Conservation (phyloP, 2,888 invertebrate genomes). For the Piscicola geometra region DNA sequence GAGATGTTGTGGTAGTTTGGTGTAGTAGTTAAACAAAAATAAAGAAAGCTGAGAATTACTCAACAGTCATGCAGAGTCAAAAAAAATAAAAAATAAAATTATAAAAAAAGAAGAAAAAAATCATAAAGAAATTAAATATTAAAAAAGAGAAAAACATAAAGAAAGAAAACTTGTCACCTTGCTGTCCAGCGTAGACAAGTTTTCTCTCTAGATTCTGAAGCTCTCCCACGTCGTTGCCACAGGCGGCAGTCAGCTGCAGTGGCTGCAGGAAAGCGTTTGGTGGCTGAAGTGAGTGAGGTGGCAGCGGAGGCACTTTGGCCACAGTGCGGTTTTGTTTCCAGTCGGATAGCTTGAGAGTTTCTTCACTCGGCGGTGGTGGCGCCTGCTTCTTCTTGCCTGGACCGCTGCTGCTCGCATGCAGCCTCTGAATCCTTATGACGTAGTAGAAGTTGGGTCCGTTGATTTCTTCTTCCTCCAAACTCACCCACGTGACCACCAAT, state of each 20-base stretch:
- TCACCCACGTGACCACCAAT: background rate
- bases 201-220: background rate
- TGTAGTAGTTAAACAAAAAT: too few relatives aligned
- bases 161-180: background rate
- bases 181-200: background rate
- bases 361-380: background rate
- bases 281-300: too few relatives aligned
- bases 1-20: too few relatives aligned
- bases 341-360: background rate
- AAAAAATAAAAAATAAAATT: too few relatives aligned
- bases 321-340: background rate
- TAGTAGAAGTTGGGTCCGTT: conserved; percentile 10
- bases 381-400: background rate
- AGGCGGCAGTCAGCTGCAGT: background rate
- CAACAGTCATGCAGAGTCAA: too few relatives aligned
- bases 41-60: too few relatives aligned
- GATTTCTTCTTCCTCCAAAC: background rate
- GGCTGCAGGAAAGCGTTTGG: background rate
- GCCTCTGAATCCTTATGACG: background rate
- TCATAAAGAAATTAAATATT: too few relatives aligned
- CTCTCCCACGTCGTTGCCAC: background rate
- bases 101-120: too few relatives aligned
- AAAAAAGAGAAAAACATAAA: too few relatives aligned
- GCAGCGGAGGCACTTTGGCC: background rate
- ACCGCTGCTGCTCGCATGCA: background rate